Evolutionary conservation across 2,113 vertebrate genomes (phyloP).

Genomic region (Mellivora capensis): DNA sequence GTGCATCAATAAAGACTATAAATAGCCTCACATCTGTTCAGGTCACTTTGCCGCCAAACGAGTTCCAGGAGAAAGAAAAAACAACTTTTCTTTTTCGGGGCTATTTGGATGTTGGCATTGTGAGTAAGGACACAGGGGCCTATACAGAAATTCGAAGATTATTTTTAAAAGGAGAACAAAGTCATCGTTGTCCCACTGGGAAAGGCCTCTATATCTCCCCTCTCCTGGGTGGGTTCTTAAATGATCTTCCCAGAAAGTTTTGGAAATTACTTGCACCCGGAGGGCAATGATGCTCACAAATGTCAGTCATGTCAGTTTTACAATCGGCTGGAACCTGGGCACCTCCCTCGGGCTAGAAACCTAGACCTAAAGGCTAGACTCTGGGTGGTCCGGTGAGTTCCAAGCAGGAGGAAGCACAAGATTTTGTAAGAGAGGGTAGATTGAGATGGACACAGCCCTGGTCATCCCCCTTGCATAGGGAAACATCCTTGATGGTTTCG

Average conservation of each 20-base stretch:
- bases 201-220: background rate
- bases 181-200: background rate
- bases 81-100: background rate
- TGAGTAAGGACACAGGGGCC: background rate
- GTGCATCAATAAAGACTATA: background rate
- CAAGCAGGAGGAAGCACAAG: background rate
- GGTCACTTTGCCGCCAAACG: background rate
- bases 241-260: background rate
- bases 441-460: background rate
- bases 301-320: background rate
- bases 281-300: background rate
- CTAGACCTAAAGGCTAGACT: background rate
- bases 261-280: background rate
- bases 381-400: background rate
- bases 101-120: background rate
- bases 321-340: background rate
- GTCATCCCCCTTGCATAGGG: background rate
- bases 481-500: background rate
- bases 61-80: background rate
- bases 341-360: background rate
- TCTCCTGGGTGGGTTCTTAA: background rate
- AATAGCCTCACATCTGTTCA: constrained; percentile 42
- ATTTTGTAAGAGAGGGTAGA: background rate
- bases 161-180: background rate
- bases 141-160: background rate